Evolutionary conservation across 2,797 vertebrate species (phyloP), one percentile per base, ranked within the genome.

Genomic region (Aselliscus stoliczkanus): DNA sequence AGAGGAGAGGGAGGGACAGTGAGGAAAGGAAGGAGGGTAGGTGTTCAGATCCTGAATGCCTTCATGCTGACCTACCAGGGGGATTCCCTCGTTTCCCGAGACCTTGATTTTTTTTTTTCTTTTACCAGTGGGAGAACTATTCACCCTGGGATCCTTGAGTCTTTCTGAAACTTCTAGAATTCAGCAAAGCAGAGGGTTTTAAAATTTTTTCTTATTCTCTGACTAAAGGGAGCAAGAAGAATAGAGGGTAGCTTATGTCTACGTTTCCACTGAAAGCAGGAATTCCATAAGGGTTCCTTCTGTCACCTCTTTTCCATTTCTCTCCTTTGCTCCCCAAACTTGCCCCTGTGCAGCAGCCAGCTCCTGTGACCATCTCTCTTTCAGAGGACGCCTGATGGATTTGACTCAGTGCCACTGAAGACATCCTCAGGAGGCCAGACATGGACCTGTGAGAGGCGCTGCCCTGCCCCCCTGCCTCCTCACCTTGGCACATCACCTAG

Each of bases 401-500:
- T 99, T 96, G 99, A 99, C 97, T 99, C 99, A 0, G 99, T 99
- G 80, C 99, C 99, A 3, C 98, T 99, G 62, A 99, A 99, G 98
- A 99, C 99, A 0, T 99, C 99, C 11, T 99, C 99, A 34, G 98
- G 97, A 93, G 98, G 98, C 96, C 96, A 52, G 97, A 98, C 97
- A 98, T 97, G 98, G 99, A 98, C 96, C 91, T 98, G 97, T 98
- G 97, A 98, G 62, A 29, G 93, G 95, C 70, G 1, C 54, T 4
- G 23, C 44, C 69, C 88, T 65, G 64, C 27, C 81, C 39, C 23
- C 72, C 44, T 42, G 88, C 62, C 31, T 64, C 81, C 90, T 95
- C 56, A 18, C 88, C 83, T 80, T 4, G 69, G 67, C 95, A 56
- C 69, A 4, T 34, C 83, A 83, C 72, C 85, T 89, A 47, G 86